Conservation (phyloP, 2,113 vertebrate species). For the Heteronetta atricapilla region DNA sequence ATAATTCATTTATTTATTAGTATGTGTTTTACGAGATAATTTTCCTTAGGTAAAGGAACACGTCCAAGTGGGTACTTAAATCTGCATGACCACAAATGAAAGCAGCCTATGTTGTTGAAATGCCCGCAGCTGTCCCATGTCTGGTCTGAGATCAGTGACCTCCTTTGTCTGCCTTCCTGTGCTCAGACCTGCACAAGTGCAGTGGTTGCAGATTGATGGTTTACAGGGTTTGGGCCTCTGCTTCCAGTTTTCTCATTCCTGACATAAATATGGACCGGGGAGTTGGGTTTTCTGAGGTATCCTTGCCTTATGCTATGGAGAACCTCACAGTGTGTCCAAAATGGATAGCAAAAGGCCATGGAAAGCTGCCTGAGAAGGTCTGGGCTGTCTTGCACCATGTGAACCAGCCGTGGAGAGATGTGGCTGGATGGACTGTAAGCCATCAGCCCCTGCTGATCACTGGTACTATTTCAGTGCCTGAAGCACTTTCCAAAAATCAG, state of each 20-base stretch:
- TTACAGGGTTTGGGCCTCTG: not conserved
- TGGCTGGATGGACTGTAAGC: not conserved
- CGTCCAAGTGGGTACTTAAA: not conserved
- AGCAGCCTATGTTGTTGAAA: not conserved
- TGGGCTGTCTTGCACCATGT: not conserved
- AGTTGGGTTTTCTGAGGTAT: not conserved
- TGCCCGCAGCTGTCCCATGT: not conserved
- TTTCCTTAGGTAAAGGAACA: not conserved
- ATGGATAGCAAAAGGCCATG: not conserved
- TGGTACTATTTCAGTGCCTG: not conserved
- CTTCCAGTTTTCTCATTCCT: not conserved
- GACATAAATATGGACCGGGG: not conserved
- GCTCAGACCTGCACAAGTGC: not conserved
- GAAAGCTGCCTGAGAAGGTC: not conserved
- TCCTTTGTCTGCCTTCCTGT: rapidly evolving
- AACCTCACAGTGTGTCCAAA: not conserved
- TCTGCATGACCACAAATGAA: not conserved
- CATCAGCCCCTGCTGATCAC: not conserved
- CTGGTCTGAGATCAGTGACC: not conserved
- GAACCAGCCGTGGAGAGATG: not conserved
- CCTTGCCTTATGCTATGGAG: not conserved
- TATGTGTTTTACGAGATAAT: not conserved
- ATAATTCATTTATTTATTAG: not conserved
- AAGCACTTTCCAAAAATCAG: not conserved
- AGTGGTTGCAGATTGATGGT: not conserved